These are phyloP conservation scores for Eclectus roratus DNA, from an alignment of 2,113 vertebrate species.

Conservation along the genomic window DNA sequence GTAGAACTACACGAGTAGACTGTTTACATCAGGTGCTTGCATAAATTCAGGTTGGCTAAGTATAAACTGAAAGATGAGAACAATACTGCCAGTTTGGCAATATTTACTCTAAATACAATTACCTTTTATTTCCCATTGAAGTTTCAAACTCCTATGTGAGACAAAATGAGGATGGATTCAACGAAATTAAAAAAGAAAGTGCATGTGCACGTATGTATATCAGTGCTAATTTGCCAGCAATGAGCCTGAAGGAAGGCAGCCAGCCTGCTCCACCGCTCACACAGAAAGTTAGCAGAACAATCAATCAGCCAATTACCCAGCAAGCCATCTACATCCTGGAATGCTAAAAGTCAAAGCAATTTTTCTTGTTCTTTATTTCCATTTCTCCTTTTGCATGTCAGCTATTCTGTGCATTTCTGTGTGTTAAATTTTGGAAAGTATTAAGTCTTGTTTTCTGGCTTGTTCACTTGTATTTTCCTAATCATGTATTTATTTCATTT, in stretches of 20 bases:
- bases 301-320: conserved; percentile 9
- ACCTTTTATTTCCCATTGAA: background rate
- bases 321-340: background rate
- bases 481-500: background rate
- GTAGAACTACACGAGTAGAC: background rate
- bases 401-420: background rate
- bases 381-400: background rate
- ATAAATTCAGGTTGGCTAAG: background rate
- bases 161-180: background rate
- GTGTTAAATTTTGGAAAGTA: background rate
- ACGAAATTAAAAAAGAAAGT: background rate
- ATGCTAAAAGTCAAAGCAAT: background rate
- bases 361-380: background rate
- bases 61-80: background rate
- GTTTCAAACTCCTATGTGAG: background rate
- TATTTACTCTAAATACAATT: background rate
- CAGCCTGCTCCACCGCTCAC: background rate
- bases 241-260: conserved; percentile 12
- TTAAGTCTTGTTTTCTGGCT: background rate
- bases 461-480: background rate
- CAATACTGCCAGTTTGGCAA: background rate
- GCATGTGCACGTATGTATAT: background rate
- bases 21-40: background rate
- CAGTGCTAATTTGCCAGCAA: background rate
- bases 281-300: background rate